Conservation (phyloP, 23 tunicate genomes). For the Styela clava region DNA sequence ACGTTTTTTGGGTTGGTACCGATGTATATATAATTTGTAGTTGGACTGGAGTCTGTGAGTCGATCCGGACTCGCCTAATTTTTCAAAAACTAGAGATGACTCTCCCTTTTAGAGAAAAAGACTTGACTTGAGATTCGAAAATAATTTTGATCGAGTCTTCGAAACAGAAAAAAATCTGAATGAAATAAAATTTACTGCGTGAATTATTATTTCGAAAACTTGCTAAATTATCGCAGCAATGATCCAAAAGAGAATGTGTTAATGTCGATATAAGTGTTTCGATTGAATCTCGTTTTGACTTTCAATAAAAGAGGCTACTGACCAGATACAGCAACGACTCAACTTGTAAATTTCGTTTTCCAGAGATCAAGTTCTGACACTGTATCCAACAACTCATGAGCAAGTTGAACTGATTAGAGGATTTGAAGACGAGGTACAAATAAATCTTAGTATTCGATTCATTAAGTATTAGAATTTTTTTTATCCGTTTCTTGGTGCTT, state of each 20-base stretch:
- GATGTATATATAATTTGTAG: neutral
- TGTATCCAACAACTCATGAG: conserved; percentile 35
- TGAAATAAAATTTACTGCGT: neutral
- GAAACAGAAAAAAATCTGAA: neutral
- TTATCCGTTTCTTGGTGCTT: no score
- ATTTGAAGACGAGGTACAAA: conserved; percentile 20
- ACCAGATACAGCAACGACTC: no score
- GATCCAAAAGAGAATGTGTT: neutral
- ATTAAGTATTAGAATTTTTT: no score
- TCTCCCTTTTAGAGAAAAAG: no score
- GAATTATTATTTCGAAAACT: neutral
- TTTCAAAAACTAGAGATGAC: no score
- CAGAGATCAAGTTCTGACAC: conserved; percentile 73
- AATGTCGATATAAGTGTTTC: neutral
- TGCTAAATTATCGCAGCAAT: neutral
- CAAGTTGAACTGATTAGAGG: conserved; percentile 42
- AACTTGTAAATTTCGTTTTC: neutral
- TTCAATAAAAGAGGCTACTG: no score
- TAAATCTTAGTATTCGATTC: no score
- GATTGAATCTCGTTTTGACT: neutral
- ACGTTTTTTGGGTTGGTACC: conserved; percentile 28
- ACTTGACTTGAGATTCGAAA: no score
- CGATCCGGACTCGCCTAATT: neutral
- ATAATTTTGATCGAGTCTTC: no score
- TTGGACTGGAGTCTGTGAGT: neutral